These are phyloP conservation scores for Chloroceryle amazona DNA, from an alignment of 2,797 vertebrate genomes.

Conservation along the genomic window DNA sequence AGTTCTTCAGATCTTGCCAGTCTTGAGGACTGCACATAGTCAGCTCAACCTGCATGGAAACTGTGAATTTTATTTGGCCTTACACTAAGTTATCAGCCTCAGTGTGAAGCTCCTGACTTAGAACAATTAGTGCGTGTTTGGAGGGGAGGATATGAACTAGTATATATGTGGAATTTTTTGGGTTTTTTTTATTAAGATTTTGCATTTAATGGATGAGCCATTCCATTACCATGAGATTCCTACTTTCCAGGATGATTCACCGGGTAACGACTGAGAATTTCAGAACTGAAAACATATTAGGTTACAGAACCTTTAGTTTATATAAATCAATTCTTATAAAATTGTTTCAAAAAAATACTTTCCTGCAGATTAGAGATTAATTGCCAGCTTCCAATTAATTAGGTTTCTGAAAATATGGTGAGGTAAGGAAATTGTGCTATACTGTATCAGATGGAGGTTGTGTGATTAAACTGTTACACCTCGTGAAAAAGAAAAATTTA, in stretches of 20 bases:
- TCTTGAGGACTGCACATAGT: neutral
- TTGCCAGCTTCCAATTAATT: neutral
- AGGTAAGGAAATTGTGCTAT: neutral
- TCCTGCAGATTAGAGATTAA: neutral
- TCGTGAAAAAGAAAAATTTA: neutral
- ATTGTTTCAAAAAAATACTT: neutral
- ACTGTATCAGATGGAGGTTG: neutral
- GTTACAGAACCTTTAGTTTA: neutral
- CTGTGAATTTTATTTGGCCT: neutral
- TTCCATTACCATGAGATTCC: neutral
- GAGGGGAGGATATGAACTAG: neutral
- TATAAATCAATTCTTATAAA: neutral
- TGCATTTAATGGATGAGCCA: neutral
- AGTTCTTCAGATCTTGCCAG: neutral
- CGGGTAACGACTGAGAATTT: neutral
- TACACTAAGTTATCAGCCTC: neutral
- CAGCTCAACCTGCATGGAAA: neutral
- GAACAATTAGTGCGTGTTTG: neutral
- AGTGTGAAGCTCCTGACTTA: neutral
- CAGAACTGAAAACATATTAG: neutral
- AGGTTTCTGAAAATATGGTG: constrained; percentile 2
- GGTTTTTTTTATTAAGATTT: neutral
- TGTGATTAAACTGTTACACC: neutral
- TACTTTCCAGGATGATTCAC: neutral
- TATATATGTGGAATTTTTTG: neutral